Base-by-base conservation (phyloP, 2,888 invertebrate species). In the Plusia festucae region DNA sequence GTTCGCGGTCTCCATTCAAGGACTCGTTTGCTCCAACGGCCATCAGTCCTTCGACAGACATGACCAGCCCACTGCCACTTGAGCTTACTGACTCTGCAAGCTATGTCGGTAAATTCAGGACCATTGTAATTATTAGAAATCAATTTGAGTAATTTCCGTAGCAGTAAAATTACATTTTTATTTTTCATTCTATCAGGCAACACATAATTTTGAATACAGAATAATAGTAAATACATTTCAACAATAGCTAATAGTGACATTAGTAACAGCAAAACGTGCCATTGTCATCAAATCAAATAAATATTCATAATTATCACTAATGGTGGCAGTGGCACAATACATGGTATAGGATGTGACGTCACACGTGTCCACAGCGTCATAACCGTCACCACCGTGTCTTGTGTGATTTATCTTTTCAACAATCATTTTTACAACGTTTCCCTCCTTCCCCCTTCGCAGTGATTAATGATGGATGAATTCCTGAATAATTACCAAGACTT, bases 381-480 rank as follows among this genome's bases (percentile, higher is more conserved):
- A 91, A 90, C 89, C 87, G 93, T 92, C 93, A 93, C 85, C 85
- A 82, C 81, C 89, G 83, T 88, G 90, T 94, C 92, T 93, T 92
- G 85, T 83, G 87, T 90, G 92, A 95, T 95, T 94, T 94, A 94
- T 95, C 95, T 94, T 91, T 90, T 90, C 90, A 92, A 94, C 93
- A 94, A 94, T 94, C 83, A 94, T 94, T 93, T 94, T 95, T 94
- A 94, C 93, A 93, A 85, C 92, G 89, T 91, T 91, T 90, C 91
- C 90, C 91, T 84, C 84, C 87, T 85, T 82, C 88, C 88, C 91
- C 91, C 92, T 91, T 89, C 91, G 79, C 86, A 88, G 91, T 94
- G 95, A 95, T 95, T 95, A 95, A 95, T 95, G 95, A 95, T 94
- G 93, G 94, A 95, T 95, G 93, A 94, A 95, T 94, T 94, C 94